Percentiles rank a stretch among this genome's conserved stretches.
phyloP scores from a whole-genome alignment of 2,113 vertebrate species.

The Oreocharis arfaki region DNA sequence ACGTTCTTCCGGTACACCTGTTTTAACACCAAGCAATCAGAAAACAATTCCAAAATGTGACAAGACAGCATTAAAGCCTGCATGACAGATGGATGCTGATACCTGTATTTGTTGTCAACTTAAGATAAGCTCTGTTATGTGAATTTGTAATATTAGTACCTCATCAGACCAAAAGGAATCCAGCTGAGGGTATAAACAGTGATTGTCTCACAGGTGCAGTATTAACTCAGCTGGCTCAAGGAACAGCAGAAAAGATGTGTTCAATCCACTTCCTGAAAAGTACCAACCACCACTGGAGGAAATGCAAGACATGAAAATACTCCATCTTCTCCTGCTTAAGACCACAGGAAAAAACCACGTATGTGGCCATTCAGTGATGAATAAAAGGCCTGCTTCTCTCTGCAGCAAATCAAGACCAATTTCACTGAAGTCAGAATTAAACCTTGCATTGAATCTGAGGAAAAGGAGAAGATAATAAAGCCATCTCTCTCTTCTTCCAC shows the following conservation, averaged over 20 bases:
- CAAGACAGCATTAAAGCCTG: background rate
- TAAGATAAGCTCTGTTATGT: background rate
- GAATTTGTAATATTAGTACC: background rate
- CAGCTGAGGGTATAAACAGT: background rate
- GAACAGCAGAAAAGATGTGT: background rate
- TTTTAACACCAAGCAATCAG: background rate
- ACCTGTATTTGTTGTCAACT: background rate
- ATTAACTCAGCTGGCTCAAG: background rate
- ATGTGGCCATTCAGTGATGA: background rate
- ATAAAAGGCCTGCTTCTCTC: background rate
- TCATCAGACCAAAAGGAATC: background rate
- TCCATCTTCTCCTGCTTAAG: background rate
- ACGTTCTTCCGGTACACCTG: slow-evolving; percentile 86
- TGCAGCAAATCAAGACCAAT: background rate
- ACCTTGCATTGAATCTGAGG: background rate
- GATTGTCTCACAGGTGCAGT: background rate
- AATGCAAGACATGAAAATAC: background rate
- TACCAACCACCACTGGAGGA: background rate
- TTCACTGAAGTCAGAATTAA: background rate
- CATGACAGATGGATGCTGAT: background rate
- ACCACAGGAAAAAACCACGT: background rate
- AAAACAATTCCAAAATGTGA: background rate
- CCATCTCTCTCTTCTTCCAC: background rate
- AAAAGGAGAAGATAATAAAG: background rate
- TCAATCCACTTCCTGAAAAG: background rate